These are phyloP conservation scores for Neelides folsomi DNA, from an alignment of 2,888 invertebrate species.

Conservation along the genomic window DNA sequence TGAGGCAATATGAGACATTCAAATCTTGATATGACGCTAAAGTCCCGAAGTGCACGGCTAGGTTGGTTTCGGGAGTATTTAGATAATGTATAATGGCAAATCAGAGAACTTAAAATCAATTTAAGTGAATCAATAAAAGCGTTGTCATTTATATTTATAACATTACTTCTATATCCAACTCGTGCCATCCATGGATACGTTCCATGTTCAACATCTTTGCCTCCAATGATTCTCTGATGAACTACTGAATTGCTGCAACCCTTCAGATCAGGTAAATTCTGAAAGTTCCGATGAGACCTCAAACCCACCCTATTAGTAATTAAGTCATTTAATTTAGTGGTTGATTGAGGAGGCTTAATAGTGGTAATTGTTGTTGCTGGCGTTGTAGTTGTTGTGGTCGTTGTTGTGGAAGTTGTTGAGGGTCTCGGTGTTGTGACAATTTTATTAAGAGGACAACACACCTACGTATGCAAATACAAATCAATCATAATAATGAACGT, in stretches of 20 bases:
- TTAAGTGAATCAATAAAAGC: not conserved
- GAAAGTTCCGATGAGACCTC: conserved; percentile 16
- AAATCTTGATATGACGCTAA: too few relatives aligned
- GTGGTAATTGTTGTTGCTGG: not conserved
- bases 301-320: not conserved
- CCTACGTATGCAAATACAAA: not conserved
- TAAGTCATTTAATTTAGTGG: not conserved
- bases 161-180: conserved; percentile 45
- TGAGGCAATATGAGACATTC: too few relatives aligned
- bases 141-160: not conserved
- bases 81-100: too few relatives aligned
- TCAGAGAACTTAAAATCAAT: not conserved
- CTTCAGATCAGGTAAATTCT: conserved; percentile 16
- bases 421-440: conserved; percentile 1
- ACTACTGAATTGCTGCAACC: conserved; percentile 36
- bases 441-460: conserved; percentile 4
- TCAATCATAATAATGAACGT: too few relatives aligned
- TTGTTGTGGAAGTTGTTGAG: not conserved
- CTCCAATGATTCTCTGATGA: conserved; percentile 47
- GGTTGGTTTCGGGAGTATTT: too few relatives aligned
- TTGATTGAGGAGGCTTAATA: not conserved
- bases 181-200: conserved; percentile 67
- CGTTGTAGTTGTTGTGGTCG: not conserved
- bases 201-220: conserved; percentile 47
- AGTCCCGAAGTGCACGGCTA: too few relatives aligned